A percentile compares a stretch with the other conserved stretches of the same genome.
phyloP scores from a whole-genome alignment of 2,113 vertebrate genomes.

The Clarias magur region DNA sequence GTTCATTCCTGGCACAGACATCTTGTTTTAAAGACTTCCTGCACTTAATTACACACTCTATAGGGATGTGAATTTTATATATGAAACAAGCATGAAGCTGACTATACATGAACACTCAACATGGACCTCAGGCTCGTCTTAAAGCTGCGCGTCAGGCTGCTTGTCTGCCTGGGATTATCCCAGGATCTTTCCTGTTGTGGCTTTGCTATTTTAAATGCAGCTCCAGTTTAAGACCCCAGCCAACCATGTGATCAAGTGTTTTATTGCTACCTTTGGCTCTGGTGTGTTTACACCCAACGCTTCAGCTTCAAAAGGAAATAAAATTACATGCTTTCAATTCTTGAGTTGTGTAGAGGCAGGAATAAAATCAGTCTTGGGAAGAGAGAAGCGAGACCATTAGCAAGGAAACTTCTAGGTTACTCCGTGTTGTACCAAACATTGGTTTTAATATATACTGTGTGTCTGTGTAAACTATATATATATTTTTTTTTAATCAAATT shows the following conservation, averaged over 20 bases:
- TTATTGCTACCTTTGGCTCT: slow-evolving; percentile 15
- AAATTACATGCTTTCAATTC: slow-evolving; percentile 22
- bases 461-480: no score
- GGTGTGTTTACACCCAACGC: slow-evolving; percentile 1
- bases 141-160: no score
- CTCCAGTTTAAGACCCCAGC: neutral
- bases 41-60: neutral
- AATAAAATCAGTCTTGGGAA: neutral
- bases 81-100: neutral
- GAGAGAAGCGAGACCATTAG: neutral
- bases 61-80: neutral
- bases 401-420: neutral
- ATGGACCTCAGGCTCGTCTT: neutral
- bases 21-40: neutral
- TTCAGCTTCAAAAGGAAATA: neutral
- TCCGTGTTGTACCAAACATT: neutral
- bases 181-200: neutral
- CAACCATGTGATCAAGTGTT: neutral
- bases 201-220: neutral
- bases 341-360: neutral
- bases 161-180: neutral
- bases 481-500: neutral
- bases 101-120: neutral
- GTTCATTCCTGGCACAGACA: neutral
- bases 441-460: neutral